Evolutionary conservation across 2,113 vertebrate genomes (phyloP), one percentile per base, ranked within the genome.

Genomic region (Ranitomeya variabilis): DNA sequence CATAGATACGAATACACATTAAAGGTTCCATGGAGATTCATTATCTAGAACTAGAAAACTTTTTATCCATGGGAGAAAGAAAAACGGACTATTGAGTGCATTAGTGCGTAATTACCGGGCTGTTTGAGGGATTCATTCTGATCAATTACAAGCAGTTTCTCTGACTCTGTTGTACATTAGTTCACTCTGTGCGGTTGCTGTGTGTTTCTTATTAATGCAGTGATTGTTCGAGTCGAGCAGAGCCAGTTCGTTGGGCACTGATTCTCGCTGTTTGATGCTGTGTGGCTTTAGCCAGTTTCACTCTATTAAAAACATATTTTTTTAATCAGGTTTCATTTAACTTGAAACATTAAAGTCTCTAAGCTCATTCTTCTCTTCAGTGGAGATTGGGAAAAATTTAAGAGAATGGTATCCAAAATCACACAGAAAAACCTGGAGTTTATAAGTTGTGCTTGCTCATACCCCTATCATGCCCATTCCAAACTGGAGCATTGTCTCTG

Each of bases 301-400:
- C 90, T 91, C 88, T 89, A 90, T 91, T 92, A 89, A 92, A 93
- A 88, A 83, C 91, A 90, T 91, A 92, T 90, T 92, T 89, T 92
- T 91, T 90, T 90, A 91, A 91, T 86, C 76, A 90, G 89, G 87
- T 90, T 92, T 91, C 86, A 91, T 92, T 91, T 92, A 92, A 94
- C 90, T 91, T 92, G 91, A 92, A 94, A 93, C 66, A 89, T 93
- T 93, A 91, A 93, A 93, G 91, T 94, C 90, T 86, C 76, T 89
- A 90, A 92, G 93, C 91, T 91, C 93, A 91, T 92, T 93, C 88
- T 77, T 81, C 78, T 71, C 60, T 55, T 71, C 15, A 80, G 37
- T 21, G 37, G 21, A 82, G 79, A 88, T 62, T 83, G 86, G 77
- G 76, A 87, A 87, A 80, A 83, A 60, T 77, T 52, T 14, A 76